Evolutionary conservation across 2,888 invertebrate species (phyloP), one percentile per base, ranked within the genome.

Genomic region (Campoletis raptor): DNA sequence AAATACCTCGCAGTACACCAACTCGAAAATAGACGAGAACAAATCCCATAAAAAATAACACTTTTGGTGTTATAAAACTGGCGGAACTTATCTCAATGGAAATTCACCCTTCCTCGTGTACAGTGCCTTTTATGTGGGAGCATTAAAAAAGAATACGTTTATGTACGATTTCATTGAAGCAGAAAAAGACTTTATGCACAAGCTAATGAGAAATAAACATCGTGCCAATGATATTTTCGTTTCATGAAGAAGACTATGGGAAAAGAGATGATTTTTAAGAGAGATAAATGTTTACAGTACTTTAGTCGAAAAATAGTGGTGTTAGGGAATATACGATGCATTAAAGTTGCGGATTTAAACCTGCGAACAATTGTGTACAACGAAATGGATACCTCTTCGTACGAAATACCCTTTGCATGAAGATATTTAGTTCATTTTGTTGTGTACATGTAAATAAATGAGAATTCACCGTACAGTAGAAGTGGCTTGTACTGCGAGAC

Each of bases 401-500:
- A 5, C 9, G 30, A 42, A 24, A 40, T 61, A 45, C 18, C 7
- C 37, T 42, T 18, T 61, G 42, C 30, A 30, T 30, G 18, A 30
- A 15, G 52, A 30, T 42, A 7, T 48, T 30, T 30, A 67, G n/a
- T 9, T n/a, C 45, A 15, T 30, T 48, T 66, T n/a, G 21, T 37
- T 64, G 64, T 48, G 45, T 36, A 61, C 42, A 42, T 74, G 74
- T 40, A 36, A 42, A 61, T 61, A 30, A 30, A 57, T 57, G 57
- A 64, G 76, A 64, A 77, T 77, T 77, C 64, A 64, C 21, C 42
- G 18, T 70, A 72, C 40, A 69, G 18, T 40, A 45, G 57, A 57
- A 70, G 42, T 76, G 48, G 42, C 67, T 21, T 72, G 57, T 73
- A 78, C 77, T 40, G 78, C 24, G 90, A 92, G 91, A 91, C 91